Evolutionary conservation across 2,797 vertebrate species (phyloP), one percentile per base, ranked within the genome.

Genomic region (Setipinna tenuifilis): DNA sequence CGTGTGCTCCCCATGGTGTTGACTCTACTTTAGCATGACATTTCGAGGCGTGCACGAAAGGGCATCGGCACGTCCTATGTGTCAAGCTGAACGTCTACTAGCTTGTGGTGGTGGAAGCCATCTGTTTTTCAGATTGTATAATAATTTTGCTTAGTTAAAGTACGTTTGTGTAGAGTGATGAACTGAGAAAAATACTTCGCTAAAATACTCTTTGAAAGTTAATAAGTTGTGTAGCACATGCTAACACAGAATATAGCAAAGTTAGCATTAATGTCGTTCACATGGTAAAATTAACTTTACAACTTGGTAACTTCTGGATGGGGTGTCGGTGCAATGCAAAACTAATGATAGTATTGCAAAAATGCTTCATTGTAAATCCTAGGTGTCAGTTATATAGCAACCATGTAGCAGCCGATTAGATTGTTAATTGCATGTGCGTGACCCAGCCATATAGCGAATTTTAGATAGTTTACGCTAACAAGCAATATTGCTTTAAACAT

Each of bases 41-140:
- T 41, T 44, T 81, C 9, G 75, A 84, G 28, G 46, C 62, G 61
- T 61, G 31, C 71, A 78, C 31, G 28, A 35, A 78, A 78, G 35
- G 71, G 28, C 28, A 71, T 35, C 25, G 14, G 68, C 35, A 16
- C 6, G 71, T 21, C 35, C 31, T 44, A 19, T 21, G 16, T 0
- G 71, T 35, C 17, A 41, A n/a, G 14, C 65, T 65, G 35, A 78
- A 21, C 6, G 7, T 25, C n/a, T 11, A 0, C 23, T 9, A 78
- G 41, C 5, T 19, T 17, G 68, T 35, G 14, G 68, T 35, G 14
- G 28, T 21, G 41, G 31, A 44, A 78, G 41, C 28, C 11, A 68
- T 35, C 28, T 7, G 35, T 78, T 75, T 78, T 41, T 16, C 6
- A 65, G 61, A 25, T 41, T 78, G 21, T 44, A 10, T 59, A 21